Evolutionary conservation across 2,797 vertebrate genomes (phyloP).

Genomic region (Scolopax rusticola): DNA sequence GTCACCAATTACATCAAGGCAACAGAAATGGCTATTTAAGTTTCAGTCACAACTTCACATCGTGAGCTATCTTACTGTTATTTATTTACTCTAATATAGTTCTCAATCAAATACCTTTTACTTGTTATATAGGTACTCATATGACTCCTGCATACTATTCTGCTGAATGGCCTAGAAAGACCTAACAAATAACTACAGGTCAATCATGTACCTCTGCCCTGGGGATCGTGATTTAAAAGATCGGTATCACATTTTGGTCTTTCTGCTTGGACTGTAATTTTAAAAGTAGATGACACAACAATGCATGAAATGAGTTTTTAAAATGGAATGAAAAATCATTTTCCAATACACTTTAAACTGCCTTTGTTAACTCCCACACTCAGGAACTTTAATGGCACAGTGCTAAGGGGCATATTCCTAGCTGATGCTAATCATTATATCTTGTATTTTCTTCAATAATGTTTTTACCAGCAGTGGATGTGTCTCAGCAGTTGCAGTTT

Average conservation of each 20-base stretch:
- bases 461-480: neutral
- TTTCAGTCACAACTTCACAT: slow-evolving; percentile 58
- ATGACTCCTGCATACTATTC: slow-evolving; percentile 42
- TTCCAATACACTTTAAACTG: slow-evolving; percentile 56
- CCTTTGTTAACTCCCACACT: slow-evolving; percentile 56
- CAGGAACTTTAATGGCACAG: slow-evolving; percentile 32
- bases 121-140: slow-evolving; percentile 19
- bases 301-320: slow-evolving; percentile 77
- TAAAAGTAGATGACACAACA: slow-evolving; percentile 74
- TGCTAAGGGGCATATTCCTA: slow-evolving; percentile 36
- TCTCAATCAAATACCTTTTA: slow-evolving; percentile 71
- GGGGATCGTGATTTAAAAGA: slow-evolving; percentile 60
- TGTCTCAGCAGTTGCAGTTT: neutral
- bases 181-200: slow-evolving; percentile 54
- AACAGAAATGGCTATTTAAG: slow-evolving; percentile 58
- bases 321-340: slow-evolving; percentile 73
- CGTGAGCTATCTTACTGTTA: slow-evolving; percentile 27
- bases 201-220: slow-evolving; percentile 50
- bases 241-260: slow-evolving; percentile 41
- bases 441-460: neutral
- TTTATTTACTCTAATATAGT: slow-evolving; percentile 73
- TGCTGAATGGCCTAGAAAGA: slow-evolving; percentile 34
- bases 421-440: slow-evolving; percentile 6
- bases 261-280: slow-evolving; percentile 70
- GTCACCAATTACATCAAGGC: slow-evolving; percentile 64